Evolutionary conservation across 2,113 vertebrate species (phyloP).

Genomic region (Percina caprodes): DNA sequence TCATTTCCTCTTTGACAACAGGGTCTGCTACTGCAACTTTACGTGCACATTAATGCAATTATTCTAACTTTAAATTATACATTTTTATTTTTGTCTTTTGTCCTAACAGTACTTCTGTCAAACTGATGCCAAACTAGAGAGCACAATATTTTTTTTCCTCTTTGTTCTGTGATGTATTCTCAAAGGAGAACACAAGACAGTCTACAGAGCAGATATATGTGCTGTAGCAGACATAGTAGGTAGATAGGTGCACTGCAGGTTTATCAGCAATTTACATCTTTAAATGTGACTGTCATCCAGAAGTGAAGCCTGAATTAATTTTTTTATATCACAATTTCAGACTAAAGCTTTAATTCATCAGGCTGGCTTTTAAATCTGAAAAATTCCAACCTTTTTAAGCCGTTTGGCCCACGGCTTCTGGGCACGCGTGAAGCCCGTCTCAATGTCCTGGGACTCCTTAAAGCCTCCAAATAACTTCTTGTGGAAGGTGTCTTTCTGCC

Average conservation of each 20-base stretch:
- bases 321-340: neutral
- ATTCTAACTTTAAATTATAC: neutral
- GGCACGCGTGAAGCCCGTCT: slow-evolving; percentile 85
- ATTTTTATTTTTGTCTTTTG: neutral
- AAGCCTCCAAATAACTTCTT: slow-evolving; percentile 89
- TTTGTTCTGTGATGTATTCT: neutral
- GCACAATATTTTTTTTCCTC: neutral
- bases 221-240: neutral
- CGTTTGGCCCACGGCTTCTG: slow-evolving; percentile 90
- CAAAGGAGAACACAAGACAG: neutral
- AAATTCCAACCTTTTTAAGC: slow-evolving; percentile 84
- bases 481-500: slow-evolving; percentile 89
- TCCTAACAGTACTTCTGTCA: neutral
- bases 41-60: neutral
- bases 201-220: neutral
- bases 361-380: neutral
- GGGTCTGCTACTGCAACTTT: neutral
- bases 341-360: neutral
- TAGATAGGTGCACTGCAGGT: no score
- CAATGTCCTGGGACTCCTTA: slow-evolving; percentile 86
- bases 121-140: neutral
- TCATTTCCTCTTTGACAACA: neutral
- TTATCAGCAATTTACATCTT: neutral
- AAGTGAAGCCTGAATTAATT: neutral
- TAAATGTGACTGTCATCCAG: neutral